Base-by-base conservation (phyloP, 2,888 invertebrate genomes). In the Eudemis profundana region DNA sequence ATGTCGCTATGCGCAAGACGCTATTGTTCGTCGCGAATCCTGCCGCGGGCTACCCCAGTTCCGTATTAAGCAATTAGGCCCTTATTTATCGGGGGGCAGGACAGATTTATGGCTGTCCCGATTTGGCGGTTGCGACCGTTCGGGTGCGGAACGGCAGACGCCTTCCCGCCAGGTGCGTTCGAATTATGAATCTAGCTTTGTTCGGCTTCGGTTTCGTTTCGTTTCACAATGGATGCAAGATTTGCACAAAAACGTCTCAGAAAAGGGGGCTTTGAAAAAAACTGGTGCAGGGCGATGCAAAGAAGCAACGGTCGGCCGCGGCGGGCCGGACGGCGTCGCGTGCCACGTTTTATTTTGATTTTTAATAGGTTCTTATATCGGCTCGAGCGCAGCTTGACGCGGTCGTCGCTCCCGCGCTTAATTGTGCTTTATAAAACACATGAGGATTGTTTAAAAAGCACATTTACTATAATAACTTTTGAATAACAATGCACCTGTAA, bases 241-340 rank as follows among this genome's bases (percentile, higher is more conserved):
- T 90, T 90, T 86, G 89, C 90, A 87, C 89, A 91, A 90, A 90
- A 91, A 90, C 87, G 76, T 82, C 79, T 80, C 76, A 78, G 83
- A 83, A 83, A 81, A 78, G 80, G 84, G 82, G 78, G 69, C 70
- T 72, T 70, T 67, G 82, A 84, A 85, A 23, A 84, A 75, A 78
- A 83, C 74, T 81, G 79, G 78, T 81, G 85, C 83, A 83, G 71
- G 74, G 70, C 74, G 73, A 76, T 81, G 82, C 77, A 74, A 76
- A 77, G 69, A 73, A 72, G 68, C 67, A 68, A 71, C 73, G 72
- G 70, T 68, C 68, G 71, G 69, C 66, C 67, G 63, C 61, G 64
- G 53, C 69, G 60, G 69, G 67, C 64, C 75, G 75, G 78, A 76
- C 71, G 80, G 75, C 77, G 90, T 85, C 90, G 89, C 90, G 90